Evolutionary conservation across 2,113 vertebrate genomes (phyloP).

Genomic region (Halcyon senegalensis): DNA sequence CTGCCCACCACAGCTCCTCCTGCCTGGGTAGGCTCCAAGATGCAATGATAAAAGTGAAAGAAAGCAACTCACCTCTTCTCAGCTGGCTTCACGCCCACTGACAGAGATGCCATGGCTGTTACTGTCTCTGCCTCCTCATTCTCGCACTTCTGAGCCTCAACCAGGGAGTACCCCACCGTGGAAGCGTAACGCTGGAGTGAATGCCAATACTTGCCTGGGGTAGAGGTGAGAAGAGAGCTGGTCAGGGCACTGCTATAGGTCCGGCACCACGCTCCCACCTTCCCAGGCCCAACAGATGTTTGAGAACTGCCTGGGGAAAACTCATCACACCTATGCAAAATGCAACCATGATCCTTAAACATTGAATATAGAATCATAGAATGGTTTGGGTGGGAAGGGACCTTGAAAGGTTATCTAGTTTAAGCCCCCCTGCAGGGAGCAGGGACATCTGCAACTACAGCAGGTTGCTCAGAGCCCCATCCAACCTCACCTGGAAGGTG

Average conservation of each 20-base stretch:
- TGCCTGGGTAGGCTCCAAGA: background rate
- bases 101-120: constrained; percentile 96
- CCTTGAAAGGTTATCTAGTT: too few species aligned
- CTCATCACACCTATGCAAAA: background rate
- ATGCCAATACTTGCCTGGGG: constrained; percentile 92
- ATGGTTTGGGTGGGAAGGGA: too few species aligned
- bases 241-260: background rate
- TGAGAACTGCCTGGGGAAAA: background rate
- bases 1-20: background rate
- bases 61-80: constrained; percentile 84
- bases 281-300: rapidly evolving
- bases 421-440: too few species aligned
- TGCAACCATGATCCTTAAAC: background rate
- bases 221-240: background rate
- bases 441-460: too few species aligned
- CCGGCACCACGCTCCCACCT: background rate
- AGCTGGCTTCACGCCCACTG: constrained; percentile 88
- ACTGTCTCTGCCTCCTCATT: constrained; percentile 93
- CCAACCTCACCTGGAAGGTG: too few species aligned
- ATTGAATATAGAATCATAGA: background rate
- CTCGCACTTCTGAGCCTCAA: constrained; percentile 89
- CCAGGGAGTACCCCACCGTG: constrained; percentile 85
- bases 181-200: constrained; percentile 86
- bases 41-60: background rate
- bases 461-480: too few species aligned